Percentiles rank a stretch among this genome's conserved stretches.
phyloP scores from a whole-genome alignment of 2,113 vertebrate species.

The Cinclus mexicanus region DNA sequence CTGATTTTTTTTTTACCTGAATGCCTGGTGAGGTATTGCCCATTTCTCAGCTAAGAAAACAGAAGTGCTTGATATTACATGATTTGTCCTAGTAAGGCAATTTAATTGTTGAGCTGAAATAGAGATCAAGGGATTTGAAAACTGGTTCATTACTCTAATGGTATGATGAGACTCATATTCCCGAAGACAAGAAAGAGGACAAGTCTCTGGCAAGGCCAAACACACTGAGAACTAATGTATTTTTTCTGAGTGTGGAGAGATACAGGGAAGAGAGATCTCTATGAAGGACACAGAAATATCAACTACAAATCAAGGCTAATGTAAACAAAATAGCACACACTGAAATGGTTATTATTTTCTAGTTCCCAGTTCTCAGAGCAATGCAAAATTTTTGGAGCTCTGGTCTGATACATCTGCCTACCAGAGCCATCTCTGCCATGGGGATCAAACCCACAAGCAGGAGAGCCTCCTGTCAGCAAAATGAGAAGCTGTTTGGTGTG shows the following conservation, averaged over 20 bases:
- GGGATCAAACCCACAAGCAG: not conserved
- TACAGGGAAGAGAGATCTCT: not conserved
- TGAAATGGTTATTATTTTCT: not conserved
- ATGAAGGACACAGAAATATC: not conserved
- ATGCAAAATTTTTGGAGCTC: not conserved
- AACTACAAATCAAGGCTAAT: not conserved
- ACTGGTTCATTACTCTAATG: conserved; percentile 38
- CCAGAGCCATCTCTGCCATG: not conserved
- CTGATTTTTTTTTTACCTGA: not conserved
- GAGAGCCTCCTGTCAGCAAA: not conserved
- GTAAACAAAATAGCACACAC: not conserved
- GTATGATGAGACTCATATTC: not conserved
- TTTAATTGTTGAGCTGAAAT: not conserved
- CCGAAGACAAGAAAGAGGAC: not conserved
- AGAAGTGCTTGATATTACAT: not conserved
- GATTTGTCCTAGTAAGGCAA: not conserved
- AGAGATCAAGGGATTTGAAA: conserved; percentile 14
- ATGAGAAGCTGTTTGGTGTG: not conserved
- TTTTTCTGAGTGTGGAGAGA: not conserved
- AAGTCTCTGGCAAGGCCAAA: conserved; percentile 22
- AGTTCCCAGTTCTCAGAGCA: not conserved
- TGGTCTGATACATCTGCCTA: not conserved
- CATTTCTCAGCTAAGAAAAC: conserved; percentile 2
- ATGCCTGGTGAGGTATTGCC: not conserved
- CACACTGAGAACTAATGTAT: not conserved